Conservation (phyloP, 2,888 invertebrate species). For the Temnothorax unifasciatus region DNA sequence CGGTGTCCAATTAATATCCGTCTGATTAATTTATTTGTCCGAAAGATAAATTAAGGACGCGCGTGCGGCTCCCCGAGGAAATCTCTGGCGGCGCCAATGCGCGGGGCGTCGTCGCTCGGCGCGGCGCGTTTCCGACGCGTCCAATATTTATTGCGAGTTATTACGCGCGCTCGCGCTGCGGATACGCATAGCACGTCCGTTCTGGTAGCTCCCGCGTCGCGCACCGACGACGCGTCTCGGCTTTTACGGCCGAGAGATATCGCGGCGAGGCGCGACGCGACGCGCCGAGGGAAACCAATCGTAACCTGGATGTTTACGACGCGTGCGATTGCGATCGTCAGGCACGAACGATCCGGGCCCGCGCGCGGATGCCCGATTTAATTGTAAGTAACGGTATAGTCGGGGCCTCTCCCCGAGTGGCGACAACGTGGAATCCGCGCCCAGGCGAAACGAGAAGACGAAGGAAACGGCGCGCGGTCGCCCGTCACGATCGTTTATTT, state of each 20-base stretch:
- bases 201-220: not conserved
- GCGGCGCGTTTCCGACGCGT: not conserved
- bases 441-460: slow-evolving; percentile 25
- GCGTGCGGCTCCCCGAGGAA: not conserved
- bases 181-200: slow-evolving; percentile 26
- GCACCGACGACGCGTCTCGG: slow-evolving; percentile 26
- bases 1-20: not conserved
- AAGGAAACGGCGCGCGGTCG: not conserved
- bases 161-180: slow-evolving; percentile 32
- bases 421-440: not conserved
- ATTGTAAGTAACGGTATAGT: slow-evolving; percentile 52
- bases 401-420: not conserved
- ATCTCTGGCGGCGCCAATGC: slow-evolving; percentile 28
- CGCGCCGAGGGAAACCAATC: slow-evolving; percentile 26
- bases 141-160: slow-evolving; percentile 52
- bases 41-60: not conserved
- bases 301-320: slow-evolving; percentile 55
- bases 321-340: slow-evolving; percentile 53
- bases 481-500: not conserved
- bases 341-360: slow-evolving; percentile 38
- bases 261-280: slow-evolving; percentile 17
- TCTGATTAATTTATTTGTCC: not conserved
- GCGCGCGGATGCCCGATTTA: slow-evolving; percentile 40
- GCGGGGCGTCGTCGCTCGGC: slow-evolving; percentile 17
- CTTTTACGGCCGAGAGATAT: slow-evolving; percentile 41